These are phyloP conservation scores for Ormyrus thymus DNA, from an alignment of 2,888 invertebrate genomes.

Conservation along the genomic window DNA sequence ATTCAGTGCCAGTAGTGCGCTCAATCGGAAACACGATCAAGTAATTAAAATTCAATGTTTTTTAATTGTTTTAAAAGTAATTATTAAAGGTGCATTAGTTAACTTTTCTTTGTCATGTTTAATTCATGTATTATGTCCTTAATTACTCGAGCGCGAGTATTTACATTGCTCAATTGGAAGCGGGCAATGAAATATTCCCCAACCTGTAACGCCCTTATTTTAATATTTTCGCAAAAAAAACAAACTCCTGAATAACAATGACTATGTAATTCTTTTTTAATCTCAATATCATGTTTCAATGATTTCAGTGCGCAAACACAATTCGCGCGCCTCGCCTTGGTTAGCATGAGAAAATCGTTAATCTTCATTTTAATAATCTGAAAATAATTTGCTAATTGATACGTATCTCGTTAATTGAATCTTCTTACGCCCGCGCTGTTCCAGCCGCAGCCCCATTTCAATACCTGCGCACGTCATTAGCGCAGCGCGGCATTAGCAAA, in stretches of 20 bases:
- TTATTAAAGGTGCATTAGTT: conserved; percentile 36
- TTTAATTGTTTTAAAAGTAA: conserved; percentile 39
- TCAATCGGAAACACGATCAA: conserved; percentile 40
- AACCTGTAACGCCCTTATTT: background rate
- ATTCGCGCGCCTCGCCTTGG: no score
- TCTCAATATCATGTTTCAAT: no score
- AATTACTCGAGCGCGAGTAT: conserved; percentile 28
- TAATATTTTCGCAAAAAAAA: no score
- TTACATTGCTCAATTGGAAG: conserved; percentile 16
- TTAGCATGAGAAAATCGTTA: no score
- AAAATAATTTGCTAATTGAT: no score
- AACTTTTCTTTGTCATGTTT: conserved; percentile 39
- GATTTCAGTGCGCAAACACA: no score
- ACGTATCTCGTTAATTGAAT: no score
- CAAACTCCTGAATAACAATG: no score
- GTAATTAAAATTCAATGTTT: conserved; percentile 39
- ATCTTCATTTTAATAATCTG: no score
- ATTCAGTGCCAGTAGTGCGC: conserved; percentile 17
- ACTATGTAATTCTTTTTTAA: no score
- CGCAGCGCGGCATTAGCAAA: background rate
- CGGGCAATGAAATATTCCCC: background rate
- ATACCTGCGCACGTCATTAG: background rate
- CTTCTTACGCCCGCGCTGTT: no score
- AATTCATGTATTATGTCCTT: conserved; percentile 37
- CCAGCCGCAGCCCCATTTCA: background rate